Percentiles rank a stretch among this genome's conserved stretches.
Evolutionary conservation across 1,140 invertebrate species (phyloP).

Genomic region (Bicyclus anynana): DNA sequence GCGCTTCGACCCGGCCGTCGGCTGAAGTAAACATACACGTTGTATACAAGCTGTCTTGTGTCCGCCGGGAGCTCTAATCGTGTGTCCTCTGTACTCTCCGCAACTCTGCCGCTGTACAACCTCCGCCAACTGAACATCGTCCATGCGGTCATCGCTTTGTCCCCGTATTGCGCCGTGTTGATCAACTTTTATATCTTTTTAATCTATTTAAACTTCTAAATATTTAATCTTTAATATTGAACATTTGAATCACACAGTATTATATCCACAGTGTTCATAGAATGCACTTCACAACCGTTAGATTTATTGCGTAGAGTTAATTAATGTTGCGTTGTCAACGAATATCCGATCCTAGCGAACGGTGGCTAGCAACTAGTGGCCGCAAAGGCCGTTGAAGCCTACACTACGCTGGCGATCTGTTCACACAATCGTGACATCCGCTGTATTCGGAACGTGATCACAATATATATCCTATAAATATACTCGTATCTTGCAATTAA

Average conservation of each 20-base stretch:
- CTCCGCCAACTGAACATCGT: constrained; percentile 73
- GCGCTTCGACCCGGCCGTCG: constrained; percentile 57
- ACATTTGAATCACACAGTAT: background rate
- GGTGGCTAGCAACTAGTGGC: constrained; percentile 46
- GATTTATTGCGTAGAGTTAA: background rate
- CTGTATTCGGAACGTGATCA: constrained; percentile 57
- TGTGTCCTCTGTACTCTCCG: constrained; percentile 42
- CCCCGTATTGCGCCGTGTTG: constrained; percentile 71
- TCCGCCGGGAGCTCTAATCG: constrained; percentile 60
- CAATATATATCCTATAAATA: constrained; percentile 43
- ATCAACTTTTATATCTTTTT: constrained; percentile 1
- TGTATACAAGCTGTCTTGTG: constrained; percentile 66
- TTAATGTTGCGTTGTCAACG: background rate
- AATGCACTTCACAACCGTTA: background rate
- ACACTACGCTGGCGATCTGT: constrained; percentile 48
- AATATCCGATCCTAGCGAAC: constrained; percentile 43
- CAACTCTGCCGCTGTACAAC: constrained; percentile 51
- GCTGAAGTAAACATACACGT: constrained; percentile 68
- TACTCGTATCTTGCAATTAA: constrained; percentile 36
- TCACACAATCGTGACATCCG: constrained; percentile 63
- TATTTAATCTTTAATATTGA: background rate
- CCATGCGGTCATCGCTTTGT: constrained; percentile 71
- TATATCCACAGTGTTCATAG: too few species aligned
- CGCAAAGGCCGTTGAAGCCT: constrained; percentile 30
- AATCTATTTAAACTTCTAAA: constrained; percentile 1